Percentiles rank a stretch among this genome's conserved stretches.
These are phyloP conservation scores for Batillaria attramentaria DNA, from an alignment of 1,140 invertebrate species.

Conservation along the genomic window DNA sequence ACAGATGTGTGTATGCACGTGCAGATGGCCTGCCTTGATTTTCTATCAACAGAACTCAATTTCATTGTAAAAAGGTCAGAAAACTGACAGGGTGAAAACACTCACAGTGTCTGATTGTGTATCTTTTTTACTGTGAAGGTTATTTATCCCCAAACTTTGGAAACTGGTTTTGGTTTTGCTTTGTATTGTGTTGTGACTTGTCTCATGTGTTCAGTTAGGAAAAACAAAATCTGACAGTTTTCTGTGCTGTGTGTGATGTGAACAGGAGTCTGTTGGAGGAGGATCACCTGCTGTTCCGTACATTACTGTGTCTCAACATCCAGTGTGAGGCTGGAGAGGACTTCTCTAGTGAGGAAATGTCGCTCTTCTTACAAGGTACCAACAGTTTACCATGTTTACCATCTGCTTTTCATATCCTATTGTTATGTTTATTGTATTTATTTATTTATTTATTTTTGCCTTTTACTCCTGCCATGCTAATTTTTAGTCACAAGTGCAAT, in stretches of 20 bases:
- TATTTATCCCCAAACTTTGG: no score
- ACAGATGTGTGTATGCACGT: background rate
- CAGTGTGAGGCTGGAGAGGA: conserved; percentile 63
- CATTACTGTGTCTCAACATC: conserved; percentile 66
- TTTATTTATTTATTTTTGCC: background rate
- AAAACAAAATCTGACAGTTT: no score
- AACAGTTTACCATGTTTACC: background rate
- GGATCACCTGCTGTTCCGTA: conserved; percentile 64
- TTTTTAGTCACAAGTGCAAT: background rate
- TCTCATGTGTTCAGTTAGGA: no score
- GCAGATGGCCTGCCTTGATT: background rate
- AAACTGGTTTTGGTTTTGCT: conserved; percentile 4
- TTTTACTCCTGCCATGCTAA: background rate
- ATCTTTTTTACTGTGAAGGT: no score
- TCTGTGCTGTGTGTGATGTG: conserved; percentile 1
- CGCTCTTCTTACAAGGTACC: conserved; percentile 67
- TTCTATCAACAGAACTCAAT: background rate
- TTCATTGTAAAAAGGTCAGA: background rate
- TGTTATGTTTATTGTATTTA: conserved; percentile 9
- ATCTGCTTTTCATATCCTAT: background rate
- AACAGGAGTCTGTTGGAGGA: conserved; percentile 66
- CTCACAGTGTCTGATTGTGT: background rate
- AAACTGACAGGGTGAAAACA: background rate
- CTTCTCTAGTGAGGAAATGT: conserved; percentile 68
- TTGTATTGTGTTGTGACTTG: background rate